phyloP scores from a whole-genome alignment of 2,113 vertebrate species.

The Petrocephalus zakoni region DNA sequence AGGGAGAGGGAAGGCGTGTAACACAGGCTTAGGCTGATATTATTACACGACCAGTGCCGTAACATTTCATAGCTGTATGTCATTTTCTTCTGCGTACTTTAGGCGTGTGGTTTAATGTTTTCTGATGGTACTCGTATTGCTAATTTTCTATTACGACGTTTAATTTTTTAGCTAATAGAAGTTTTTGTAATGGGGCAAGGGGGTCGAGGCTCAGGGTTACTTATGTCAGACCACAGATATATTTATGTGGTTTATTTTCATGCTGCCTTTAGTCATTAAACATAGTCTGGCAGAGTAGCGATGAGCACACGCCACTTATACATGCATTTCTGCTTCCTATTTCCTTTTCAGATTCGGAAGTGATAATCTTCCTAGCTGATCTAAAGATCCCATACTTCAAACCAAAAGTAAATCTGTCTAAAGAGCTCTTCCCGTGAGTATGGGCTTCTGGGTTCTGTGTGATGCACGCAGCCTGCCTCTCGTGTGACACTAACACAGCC shows the following conservation, averaged over 20 bases:
- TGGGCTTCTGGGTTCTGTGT: not conserved
- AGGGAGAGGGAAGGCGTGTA: not conserved
- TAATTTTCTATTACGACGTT: not conserved
- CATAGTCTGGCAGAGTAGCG: not conserved
- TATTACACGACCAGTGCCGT: not conserved
- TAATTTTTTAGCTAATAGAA: not conserved
- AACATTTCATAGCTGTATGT: not conserved
- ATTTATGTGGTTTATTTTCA: not conserved
- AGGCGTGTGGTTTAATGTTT: constrained; percentile 10
- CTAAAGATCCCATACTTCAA: constrained; percentile 87
- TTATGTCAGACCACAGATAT: not conserved
- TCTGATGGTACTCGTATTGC: not conserved
- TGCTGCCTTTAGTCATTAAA: not conserved
- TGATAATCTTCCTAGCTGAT: constrained; percentile 87
- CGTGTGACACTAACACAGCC: not conserved
- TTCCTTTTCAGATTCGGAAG: constrained; percentile 70
- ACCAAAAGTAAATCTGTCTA: constrained; percentile 69
- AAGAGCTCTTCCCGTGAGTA: constrained; percentile 68
- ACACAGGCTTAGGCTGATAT: not conserved
- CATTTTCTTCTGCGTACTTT: not conserved
- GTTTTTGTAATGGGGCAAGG: not conserved
- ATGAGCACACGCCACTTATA: not conserved
- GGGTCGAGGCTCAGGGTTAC: too few relatives aligned
- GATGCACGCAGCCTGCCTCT: not conserved
- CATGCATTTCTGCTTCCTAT: not conserved